Percentiles rank a stretch among this genome's conserved stretches.
Evolutionary conservation across 2,797 vertebrate species (phyloP).

Genomic region (Trichosurus vulpecula): DNA sequence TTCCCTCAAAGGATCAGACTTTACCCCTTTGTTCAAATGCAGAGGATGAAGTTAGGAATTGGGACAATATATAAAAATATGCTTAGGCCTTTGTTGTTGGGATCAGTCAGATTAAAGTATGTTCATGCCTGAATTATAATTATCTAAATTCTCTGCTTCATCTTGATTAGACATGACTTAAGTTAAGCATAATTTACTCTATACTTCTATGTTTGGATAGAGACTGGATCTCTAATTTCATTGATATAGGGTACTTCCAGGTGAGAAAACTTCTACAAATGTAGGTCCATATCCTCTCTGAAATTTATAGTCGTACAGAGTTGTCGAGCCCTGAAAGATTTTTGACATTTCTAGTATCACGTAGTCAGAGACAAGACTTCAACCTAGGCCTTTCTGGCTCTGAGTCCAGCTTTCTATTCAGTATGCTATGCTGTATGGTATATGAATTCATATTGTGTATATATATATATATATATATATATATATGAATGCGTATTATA

Average conservation of each 20-base stretch:
- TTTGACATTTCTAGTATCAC: background rate
- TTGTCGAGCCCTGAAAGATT: background rate
- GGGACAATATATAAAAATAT: background rate
- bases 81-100: background rate
- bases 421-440: background rate
- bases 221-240: background rate
- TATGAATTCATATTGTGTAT: background rate
- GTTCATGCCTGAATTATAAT: background rate
- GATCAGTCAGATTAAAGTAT: background rate
- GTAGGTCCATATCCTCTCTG: background rate
- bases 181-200: background rate
- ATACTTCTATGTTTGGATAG: background rate
- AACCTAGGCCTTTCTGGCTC: background rate
- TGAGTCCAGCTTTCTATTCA: background rate
- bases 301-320: background rate
- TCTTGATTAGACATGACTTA: background rate
- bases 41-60: background rate
- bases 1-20: background rate
- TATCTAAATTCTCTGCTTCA: background rate
- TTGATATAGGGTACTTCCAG: background rate
- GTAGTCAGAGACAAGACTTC: background rate
- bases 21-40: background rate
- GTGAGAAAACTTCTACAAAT: background rate
- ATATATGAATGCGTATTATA: too few species aligned
- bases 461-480: too few species aligned